These are phyloP conservation scores for Cheilosia impressa DNA, from an alignment of 2,888 invertebrate genomes.

Conservation along the genomic window DNA sequence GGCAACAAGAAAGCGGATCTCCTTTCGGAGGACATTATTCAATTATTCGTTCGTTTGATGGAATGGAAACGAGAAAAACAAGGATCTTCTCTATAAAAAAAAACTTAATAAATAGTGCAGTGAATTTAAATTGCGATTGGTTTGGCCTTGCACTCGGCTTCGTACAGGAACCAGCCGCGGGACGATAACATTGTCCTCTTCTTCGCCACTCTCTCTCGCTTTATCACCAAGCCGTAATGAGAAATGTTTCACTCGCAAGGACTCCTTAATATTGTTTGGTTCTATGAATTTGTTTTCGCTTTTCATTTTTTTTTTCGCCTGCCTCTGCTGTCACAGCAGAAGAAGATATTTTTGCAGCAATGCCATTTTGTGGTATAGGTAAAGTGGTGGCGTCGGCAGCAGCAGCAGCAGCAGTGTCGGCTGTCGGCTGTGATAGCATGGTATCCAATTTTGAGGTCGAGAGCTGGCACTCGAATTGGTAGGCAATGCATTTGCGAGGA, in stretches of 20 bases:
- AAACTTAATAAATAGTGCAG: constrained; percentile 56
- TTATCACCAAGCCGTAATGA: constrained; percentile 56
- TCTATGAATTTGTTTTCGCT: constrained; percentile 23
- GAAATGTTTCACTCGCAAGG: constrained; percentile 68
- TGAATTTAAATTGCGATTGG: constrained; percentile 57
- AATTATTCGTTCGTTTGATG: constrained; percentile 57
- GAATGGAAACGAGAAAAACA: constrained; percentile 49
- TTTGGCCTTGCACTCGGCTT: constrained; percentile 52
- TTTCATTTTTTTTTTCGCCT: not conserved
- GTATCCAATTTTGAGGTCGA: constrained; percentile 69
- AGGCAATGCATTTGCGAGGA: constrained; percentile 66
- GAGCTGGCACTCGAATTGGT: constrained; percentile 63
- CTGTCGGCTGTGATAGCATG: constrained; percentile 14
- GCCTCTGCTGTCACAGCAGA: constrained; percentile 42
- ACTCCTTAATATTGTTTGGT: constrained; percentile 62
- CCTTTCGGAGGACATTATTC: constrained; percentile 48
- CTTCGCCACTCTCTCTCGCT: not conserved
- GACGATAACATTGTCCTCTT: constrained; percentile 45
- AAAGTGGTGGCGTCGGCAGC: not conserved
- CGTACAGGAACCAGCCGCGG: constrained; percentile 39
- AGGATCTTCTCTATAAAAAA: constrained; percentile 49
- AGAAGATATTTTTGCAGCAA: constrained; percentile 29
- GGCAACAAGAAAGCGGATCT: not conserved
- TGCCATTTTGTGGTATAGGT: constrained; percentile 7
- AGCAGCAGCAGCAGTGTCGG: not conserved